Conservation (phyloP, 2,113 vertebrate species). For the Tachycineta bicolor region DNA sequence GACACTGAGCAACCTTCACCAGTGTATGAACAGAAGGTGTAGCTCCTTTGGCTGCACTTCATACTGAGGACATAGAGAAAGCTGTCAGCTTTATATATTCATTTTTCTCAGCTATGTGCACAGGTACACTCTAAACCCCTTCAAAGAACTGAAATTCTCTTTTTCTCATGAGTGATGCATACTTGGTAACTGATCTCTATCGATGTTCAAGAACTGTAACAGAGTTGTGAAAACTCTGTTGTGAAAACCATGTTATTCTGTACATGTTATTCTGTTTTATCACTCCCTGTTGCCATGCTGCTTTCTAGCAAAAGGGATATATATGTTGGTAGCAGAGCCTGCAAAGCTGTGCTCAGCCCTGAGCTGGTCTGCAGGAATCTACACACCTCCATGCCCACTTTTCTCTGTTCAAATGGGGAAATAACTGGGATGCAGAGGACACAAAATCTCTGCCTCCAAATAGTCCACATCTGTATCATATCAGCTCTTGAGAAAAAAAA, state of each 20-base stretch:
- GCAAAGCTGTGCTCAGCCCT: background rate
- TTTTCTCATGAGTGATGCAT: background rate
- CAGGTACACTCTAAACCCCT: background rate
- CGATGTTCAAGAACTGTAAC: background rate
- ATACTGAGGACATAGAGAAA: background rate
- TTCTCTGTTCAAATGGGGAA: background rate
- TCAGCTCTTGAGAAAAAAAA: background rate
- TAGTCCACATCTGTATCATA: background rate
- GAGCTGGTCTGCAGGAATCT: background rate
- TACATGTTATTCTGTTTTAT: background rate
- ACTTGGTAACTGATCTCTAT: background rate
- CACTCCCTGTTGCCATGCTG: background rate
- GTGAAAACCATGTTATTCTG: background rate
- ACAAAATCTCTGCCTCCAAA: background rate
- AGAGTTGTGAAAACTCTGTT: background rate
- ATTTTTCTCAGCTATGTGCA: background rate
- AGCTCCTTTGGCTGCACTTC: background rate
- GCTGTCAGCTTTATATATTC: background rate
- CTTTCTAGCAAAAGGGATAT: background rate
- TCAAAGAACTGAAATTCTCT: background rate
- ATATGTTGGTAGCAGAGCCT: background rate
- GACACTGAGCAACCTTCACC: background rate
- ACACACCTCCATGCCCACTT: accelerated
- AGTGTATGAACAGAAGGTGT: background rate
- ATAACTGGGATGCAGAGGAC: background rate